phyloP scores from a whole-genome alignment of 2,113 vertebrate species.

The Andinoacara biseriatus region DNA sequence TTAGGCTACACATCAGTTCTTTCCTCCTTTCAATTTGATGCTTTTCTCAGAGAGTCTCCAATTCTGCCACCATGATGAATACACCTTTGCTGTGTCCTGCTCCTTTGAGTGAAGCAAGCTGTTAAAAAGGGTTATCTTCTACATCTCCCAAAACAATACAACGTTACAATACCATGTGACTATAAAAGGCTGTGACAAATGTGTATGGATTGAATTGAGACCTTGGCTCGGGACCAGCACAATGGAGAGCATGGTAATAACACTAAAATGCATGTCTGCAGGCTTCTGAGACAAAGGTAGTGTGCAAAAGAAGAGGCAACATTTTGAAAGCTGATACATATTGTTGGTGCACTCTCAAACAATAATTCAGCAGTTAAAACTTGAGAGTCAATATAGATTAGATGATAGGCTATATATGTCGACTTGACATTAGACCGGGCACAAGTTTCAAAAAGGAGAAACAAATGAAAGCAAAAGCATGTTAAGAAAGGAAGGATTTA shows the following conservation, averaged over 20 bases:
- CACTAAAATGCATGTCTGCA: conserved; percentile 16
- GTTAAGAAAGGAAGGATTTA: not conserved
- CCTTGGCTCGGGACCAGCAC: conserved; percentile 52
- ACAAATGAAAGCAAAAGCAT: not conserved
- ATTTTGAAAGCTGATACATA: conserved; percentile 32
- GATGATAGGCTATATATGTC: not conserved
- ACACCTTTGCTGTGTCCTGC: not conserved
- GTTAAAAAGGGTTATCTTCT: conserved; percentile 1
- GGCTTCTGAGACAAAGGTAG: conserved; percentile 4
- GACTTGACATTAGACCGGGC: not conserved
- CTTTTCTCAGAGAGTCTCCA: conserved; percentile 26
- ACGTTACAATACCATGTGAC: conserved; percentile 34
- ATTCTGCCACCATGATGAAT: conserved; percentile 2
- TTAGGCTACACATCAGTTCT: conserved; percentile 1
- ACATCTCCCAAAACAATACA: conserved; percentile 19
- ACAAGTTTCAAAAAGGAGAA: not conserved
- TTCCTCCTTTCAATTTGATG: conserved; percentile 17
- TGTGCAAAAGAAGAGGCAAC: not conserved
- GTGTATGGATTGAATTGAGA: conserved; percentile 59
- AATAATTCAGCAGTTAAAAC: conserved; percentile 25
- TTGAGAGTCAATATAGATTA: conserved; percentile 27
- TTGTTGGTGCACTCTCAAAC: conserved; percentile 7
- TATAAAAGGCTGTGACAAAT: conserved; percentile 44
- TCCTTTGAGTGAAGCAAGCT: conserved; percentile 4
- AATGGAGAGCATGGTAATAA: conserved; percentile 38